Percentiles rank a stretch among this genome's conserved stretches.
Evolutionary conservation across 2,113 vertebrate species (phyloP).

Genomic region (Amazona vittata): DNA sequence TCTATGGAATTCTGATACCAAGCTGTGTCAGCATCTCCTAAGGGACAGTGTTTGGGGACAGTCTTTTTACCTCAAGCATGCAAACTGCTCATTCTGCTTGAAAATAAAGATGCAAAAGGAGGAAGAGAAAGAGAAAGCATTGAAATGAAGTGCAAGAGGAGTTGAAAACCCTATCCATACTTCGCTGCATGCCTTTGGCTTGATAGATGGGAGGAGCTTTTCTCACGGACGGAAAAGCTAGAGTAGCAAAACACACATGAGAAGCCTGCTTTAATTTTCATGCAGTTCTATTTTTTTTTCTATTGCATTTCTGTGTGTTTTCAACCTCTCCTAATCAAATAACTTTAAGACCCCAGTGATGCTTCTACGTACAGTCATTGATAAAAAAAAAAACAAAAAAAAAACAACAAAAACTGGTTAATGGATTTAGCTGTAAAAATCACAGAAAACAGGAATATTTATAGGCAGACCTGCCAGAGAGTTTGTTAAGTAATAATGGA

Average conservation of each 20-base stretch:
- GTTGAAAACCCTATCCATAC: neutral
- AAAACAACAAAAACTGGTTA: neutral
- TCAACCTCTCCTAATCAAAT: neutral
- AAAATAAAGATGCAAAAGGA: neutral
- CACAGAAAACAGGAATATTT: constrained; percentile 30
- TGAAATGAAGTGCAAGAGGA: neutral
- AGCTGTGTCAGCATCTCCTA: neutral
- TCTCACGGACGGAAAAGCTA: neutral
- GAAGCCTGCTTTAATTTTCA: neutral
- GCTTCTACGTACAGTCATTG: neutral
- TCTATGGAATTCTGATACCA: neutral
- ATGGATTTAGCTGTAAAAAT: constrained; percentile 37
- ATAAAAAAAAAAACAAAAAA: neutral
- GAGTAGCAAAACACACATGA: neutral
- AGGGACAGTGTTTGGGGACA: neutral
- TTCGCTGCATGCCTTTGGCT: neutral
- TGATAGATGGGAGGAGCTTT: neutral
- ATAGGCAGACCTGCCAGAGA: neutral
- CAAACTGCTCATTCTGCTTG: neutral
- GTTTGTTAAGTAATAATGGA: constrained; percentile 47
- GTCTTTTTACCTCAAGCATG: neutral
- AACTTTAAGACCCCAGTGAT: neutral
- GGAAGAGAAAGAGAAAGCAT: neutral
- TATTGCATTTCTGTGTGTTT: neutral
- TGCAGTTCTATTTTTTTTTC: neutral